Conservation (phyloP, 2,113 vertebrate genomes). For the Chamaetylas fuelleborni region DNA sequence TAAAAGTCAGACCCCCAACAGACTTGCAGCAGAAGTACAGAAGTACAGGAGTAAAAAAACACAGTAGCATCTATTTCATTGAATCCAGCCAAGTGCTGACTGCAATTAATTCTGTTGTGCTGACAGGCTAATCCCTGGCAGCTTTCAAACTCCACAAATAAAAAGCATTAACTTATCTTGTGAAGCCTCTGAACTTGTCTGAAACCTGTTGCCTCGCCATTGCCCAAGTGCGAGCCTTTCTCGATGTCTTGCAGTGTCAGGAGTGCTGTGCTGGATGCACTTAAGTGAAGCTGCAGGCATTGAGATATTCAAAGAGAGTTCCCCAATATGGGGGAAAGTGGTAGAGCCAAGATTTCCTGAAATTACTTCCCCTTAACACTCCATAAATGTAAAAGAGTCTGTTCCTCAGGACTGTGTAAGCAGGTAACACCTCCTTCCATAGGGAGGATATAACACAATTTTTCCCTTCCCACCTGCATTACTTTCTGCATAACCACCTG, state of each 20-base stretch:
- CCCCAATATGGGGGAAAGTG: background rate
- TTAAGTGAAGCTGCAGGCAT: background rate
- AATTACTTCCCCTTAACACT: background rate
- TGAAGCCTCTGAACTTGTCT: background rate
- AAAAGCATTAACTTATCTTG: background rate
- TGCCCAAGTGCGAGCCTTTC: background rate
- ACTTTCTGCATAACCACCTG: background rate
- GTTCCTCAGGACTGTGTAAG: background rate
- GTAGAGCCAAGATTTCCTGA: background rate
- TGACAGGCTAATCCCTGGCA: background rate
- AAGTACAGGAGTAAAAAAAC: background rate
- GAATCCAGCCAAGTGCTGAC: background rate
- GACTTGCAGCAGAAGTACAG: background rate
- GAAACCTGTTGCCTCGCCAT: background rate
- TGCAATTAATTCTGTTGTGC: background rate
- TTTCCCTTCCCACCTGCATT: background rate
- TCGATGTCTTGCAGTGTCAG: rapidly evolving
- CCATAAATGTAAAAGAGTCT: background rate
- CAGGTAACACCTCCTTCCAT: background rate
- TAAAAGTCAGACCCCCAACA: background rate
- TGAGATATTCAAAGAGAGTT: background rate
- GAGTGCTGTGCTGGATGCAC: background rate
- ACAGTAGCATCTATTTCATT: background rate
- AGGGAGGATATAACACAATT: background rate
- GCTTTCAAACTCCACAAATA: background rate